A percentile compares a stretch with the other conserved stretches of the same genome.
Evolutionary conservation across 2,797 vertebrate genomes (phyloP).

Genomic region (Anniella stebbinsi): DNA sequence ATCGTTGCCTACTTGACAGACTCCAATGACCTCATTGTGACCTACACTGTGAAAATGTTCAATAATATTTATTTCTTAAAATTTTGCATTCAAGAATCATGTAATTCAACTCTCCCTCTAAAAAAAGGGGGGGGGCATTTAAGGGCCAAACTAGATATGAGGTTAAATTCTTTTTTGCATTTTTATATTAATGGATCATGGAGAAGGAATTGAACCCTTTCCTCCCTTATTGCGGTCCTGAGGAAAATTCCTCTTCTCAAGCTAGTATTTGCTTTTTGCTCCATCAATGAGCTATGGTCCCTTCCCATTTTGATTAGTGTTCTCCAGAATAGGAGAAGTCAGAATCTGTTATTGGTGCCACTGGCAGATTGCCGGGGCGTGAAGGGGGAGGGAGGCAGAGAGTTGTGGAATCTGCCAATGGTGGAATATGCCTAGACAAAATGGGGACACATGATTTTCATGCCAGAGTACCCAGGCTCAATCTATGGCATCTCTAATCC

Average conservation of each 20-base stretch:
- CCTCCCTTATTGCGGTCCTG: not conserved
- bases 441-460: too few species aligned
- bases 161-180: not conserved
- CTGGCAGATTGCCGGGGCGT: not conserved
- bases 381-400: not conserved
- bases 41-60: slow-evolving; percentile 92
- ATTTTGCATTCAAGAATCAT: slow-evolving; percentile 54
- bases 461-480: too few species aligned
- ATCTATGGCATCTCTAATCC: too few species aligned
- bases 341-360: too few species aligned
- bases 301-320: too few species aligned
- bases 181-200: not conserved
- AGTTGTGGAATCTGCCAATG: not conserved
- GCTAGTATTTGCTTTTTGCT: not conserved
- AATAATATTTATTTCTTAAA: slow-evolving; percentile 82
- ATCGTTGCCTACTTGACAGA: slow-evolving; percentile 96
- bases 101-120: slow-evolving; percentile 10
- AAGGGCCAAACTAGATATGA: not conserved
- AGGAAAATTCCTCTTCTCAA: not conserved
- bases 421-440: too few species aligned
- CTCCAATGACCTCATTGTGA: slow-evolving; percentile 99
- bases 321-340: too few species aligned
- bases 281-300: too few species aligned
- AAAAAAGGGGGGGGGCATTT: not conserved
- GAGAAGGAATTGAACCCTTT: not conserved